phyloP scores from a whole-genome alignment of 2,113 vertebrate genomes.

The Rhegmatorhina hoffmannsi region DNA sequence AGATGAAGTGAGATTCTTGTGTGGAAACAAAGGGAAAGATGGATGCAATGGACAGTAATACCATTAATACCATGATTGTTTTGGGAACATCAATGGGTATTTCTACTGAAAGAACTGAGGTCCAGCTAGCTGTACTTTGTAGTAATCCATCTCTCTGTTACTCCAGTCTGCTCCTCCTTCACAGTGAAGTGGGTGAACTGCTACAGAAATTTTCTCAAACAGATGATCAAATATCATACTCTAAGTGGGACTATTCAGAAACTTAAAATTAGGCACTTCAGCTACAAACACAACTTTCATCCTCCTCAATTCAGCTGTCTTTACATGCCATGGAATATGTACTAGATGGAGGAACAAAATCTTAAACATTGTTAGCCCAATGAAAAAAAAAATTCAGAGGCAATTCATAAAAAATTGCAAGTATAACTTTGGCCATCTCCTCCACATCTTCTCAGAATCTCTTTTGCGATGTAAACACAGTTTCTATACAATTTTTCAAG shows the following conservation, averaged over 20 bases:
- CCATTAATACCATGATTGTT: background rate
- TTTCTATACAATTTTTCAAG: background rate
- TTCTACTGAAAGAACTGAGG: background rate
- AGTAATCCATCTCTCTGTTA: background rate
- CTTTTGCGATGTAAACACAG: background rate
- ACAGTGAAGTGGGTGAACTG: background rate
- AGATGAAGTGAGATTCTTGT: background rate
- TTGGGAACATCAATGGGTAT: background rate
- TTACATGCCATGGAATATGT: background rate
- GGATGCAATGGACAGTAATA: background rate
- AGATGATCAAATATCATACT: background rate
- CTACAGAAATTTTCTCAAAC: background rate
- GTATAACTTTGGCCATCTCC: background rate
- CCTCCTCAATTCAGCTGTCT: background rate
- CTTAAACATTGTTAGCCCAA: background rate
- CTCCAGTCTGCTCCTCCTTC: background rate
- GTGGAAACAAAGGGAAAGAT: background rate
- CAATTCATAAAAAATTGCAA: background rate
- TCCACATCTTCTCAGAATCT: background rate
- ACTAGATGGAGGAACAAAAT: background rate
- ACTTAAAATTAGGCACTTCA: background rate
- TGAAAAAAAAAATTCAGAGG: background rate
- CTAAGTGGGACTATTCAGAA: background rate
- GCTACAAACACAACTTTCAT: background rate
- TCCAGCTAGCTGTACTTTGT: background rate